Conservation (phyloP, 1,140 invertebrate species). For the Hylaeus volcanicus region DNA sequence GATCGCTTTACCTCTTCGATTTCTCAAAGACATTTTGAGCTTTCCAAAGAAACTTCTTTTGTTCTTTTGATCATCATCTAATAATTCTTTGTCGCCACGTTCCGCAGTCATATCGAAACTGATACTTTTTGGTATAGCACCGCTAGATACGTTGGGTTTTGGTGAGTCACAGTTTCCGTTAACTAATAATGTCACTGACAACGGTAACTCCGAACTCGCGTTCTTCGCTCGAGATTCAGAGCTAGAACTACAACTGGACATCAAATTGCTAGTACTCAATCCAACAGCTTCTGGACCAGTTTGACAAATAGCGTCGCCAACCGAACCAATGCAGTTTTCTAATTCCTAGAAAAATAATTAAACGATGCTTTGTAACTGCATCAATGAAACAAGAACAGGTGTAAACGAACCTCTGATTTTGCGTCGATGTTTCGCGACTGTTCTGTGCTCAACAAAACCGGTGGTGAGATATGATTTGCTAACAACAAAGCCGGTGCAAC, state of each 20-base stretch:
- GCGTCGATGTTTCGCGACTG: slow-evolving; percentile 71
- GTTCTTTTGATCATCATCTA: slow-evolving; percentile 83
- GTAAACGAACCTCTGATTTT: slow-evolving; percentile 68
- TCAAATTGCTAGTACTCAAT: slow-evolving; percentile 79
- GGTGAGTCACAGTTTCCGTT: slow-evolving; percentile 66
- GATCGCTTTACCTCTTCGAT: slow-evolving; percentile 82
- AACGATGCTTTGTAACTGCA: neutral
- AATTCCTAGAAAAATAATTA: slow-evolving; percentile 51
- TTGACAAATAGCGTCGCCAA: slow-evolving; percentile 24
- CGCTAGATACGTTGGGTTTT: slow-evolving; percentile 85
- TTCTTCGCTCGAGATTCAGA: slow-evolving; percentile 71
- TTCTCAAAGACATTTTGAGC: slow-evolving; percentile 86
- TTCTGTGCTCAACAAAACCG: slow-evolving; percentile 55
- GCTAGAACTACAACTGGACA: slow-evolving; percentile 80
- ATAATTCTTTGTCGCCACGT: slow-evolving; percentile 85
- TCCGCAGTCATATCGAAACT: slow-evolving; percentile 95
- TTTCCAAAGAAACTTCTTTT: slow-evolving; percentile 86
- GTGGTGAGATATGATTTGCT: slow-evolving; percentile 71
- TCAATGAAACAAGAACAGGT: neutral
- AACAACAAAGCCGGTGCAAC: slow-evolving; percentile 66
- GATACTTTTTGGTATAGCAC: slow-evolving; percentile 94
- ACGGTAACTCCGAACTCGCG: slow-evolving; percentile 50
- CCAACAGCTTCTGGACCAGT: slow-evolving; percentile 64
- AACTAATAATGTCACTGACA: slow-evolving; percentile 54
- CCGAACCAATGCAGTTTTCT: slow-evolving; percentile 52